These are phyloP conservation scores for Eupelmus urozonus DNA, from an alignment of 2,888 invertebrate genomes.

Conservation along the genomic window DNA sequence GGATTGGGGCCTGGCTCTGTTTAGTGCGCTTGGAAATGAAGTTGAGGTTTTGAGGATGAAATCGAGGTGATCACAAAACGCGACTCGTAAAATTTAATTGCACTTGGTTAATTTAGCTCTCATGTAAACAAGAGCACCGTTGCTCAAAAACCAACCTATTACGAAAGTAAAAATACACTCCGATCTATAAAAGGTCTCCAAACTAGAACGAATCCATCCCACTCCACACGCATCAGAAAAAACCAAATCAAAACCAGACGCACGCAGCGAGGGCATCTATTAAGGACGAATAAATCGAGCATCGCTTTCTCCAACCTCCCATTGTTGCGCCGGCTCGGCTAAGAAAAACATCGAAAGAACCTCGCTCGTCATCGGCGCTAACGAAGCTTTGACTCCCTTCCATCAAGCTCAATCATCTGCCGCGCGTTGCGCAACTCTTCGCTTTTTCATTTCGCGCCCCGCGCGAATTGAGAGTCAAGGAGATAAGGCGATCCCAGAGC, in stretches of 20 bases:
- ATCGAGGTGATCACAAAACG: too few relatives aligned
- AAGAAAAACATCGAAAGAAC: not conserved
- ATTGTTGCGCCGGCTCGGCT: not conserved
- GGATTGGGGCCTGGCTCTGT: too few relatives aligned
- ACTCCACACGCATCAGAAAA: not conserved
- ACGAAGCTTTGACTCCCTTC: conserved; percentile 51
- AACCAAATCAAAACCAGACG: not conserved
- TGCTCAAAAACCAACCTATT: too few relatives aligned
- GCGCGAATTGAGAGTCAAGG: not conserved
- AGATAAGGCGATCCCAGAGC: not conserved
- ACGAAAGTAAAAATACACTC: too few relatives aligned
- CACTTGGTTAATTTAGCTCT: too few relatives aligned
- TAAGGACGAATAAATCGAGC: conserved; percentile 17
- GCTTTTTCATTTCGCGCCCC: not conserved
- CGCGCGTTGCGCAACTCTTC: not conserved
- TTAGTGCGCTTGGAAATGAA: too few relatives aligned
- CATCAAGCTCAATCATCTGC: conserved; percentile 47
- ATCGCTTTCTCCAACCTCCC: conserved; percentile 23
- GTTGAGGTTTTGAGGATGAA: too few relatives aligned
- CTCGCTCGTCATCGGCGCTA: conserved; percentile 47
- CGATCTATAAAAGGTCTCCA: too few relatives aligned
- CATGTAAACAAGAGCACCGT: too few relatives aligned
- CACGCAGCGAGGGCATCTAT: conserved; percentile 4
- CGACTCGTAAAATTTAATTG: too few relatives aligned
- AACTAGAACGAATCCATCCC: conserved; percentile 3